Percentiles rank a stretch among this genome's conserved stretches.
phyloP scores from a whole-genome alignment of 1,140 invertebrate species.

The Coenobita brevimanus region DNA sequence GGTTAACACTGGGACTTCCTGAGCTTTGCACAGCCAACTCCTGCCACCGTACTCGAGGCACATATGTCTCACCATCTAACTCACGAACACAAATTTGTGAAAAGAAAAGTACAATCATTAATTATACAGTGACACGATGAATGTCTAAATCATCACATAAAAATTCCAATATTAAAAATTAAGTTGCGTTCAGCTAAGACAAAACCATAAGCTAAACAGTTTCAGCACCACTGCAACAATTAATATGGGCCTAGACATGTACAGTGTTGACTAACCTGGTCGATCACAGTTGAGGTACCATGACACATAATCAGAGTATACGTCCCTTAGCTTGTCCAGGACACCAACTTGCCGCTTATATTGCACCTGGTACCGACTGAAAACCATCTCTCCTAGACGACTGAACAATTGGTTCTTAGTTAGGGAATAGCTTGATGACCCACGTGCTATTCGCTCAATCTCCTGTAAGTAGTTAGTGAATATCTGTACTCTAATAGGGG shows the following conservation, averaged over 20 bases:
- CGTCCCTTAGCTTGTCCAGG: slow-evolving; percentile 79
- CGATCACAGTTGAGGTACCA: slow-evolving; percentile 76
- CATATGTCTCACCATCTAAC: slow-evolving; percentile 34
- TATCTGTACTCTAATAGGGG: too few relatives aligned
- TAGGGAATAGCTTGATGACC: slow-evolving; percentile 87
- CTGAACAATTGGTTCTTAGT: slow-evolving; percentile 79
- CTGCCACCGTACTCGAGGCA: slow-evolving; percentile 51
- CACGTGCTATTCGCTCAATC: slow-evolving; percentile 80
- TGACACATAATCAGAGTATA: slow-evolving; percentile 82
- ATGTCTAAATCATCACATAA: too few relatives aligned
- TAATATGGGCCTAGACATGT: too few relatives aligned
- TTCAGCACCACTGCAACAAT: too few relatives aligned
- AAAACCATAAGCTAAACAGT: too few relatives aligned
- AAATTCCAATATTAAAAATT: too few relatives aligned
- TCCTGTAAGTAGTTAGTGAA: slow-evolving; percentile 81
- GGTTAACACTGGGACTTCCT: slow-evolving; percentile 80
- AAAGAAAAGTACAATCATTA: too few relatives aligned
- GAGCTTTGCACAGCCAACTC: slow-evolving; percentile 72
- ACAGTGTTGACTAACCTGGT: slow-evolving; percentile 16
- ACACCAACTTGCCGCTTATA: slow-evolving; percentile 79
- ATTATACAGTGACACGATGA: too few relatives aligned
- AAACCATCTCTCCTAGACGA: slow-evolving; percentile 82
- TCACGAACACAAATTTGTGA: not conserved
- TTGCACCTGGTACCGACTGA: slow-evolving; percentile 80
- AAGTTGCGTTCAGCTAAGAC: too few relatives aligned